These are phyloP conservation scores for Macrosteles quadrilineatus DNA, from an alignment of 1,140 invertebrate genomes.

Conservation along the genomic window DNA sequence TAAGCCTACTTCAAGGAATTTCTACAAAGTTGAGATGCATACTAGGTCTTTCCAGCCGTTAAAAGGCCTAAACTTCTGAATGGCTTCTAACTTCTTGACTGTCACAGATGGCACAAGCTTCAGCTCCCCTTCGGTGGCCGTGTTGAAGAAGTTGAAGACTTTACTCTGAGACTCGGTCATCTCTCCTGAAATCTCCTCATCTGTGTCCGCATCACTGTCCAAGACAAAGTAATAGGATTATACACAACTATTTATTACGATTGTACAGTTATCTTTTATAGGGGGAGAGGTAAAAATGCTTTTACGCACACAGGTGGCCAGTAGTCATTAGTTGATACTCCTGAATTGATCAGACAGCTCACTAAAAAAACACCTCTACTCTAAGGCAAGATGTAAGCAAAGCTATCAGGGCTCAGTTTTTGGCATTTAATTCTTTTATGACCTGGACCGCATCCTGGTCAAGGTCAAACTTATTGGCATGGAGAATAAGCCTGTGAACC, in stretches of 20 bases:
- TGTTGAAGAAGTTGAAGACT: constrained; percentile 77
- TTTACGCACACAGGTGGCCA: too few species aligned
- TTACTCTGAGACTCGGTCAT: constrained; percentile 67
- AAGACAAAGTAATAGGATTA: constrained; percentile 8
- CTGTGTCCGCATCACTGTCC: constrained; percentile 69
- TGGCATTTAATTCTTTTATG: too few species aligned
- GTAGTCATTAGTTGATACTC: not conserved
- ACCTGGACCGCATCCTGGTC: too few species aligned
- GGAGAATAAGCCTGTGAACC: too few species aligned
- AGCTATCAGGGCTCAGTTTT: not conserved
- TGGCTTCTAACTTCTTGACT: constrained; percentile 69
- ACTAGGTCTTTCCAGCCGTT: constrained; percentile 71
- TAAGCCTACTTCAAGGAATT: too few species aligned
- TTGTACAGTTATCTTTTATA: not conserved
- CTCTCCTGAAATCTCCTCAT: constrained; percentile 67
- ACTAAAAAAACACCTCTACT: too few species aligned
- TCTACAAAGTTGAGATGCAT: too few species aligned
- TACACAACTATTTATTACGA: not conserved
- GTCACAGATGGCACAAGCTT: constrained; percentile 67
- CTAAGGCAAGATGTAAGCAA: not conserved
- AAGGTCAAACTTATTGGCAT: too few species aligned
- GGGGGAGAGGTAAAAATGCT: not conserved
- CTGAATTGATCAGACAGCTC: too few species aligned
- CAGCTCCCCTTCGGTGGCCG: constrained; percentile 63
- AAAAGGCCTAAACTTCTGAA: constrained; percentile 69